phyloP scores from a whole-genome alignment of 1,140 invertebrate genomes.

The Heliconius congener region DNA sequence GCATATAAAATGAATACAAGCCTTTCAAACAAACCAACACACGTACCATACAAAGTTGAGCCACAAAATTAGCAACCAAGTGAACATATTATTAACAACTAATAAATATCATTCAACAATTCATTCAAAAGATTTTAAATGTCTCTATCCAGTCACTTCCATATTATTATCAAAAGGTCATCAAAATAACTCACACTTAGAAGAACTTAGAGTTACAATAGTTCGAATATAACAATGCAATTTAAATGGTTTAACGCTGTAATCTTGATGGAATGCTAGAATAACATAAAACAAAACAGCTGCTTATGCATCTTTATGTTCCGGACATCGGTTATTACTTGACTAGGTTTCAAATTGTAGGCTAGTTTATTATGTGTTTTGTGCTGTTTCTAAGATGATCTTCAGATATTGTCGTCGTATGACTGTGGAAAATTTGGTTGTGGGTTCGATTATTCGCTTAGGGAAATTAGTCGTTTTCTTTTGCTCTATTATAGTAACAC shows the following conservation, averaged over 20 bases:
- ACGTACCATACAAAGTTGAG: neutral
- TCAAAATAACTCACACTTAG: neutral
- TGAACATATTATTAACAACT: neutral
- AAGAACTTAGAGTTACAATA: neutral
- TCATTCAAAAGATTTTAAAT: neutral
- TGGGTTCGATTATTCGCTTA: too few species aligned
- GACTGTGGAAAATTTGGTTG: too few species aligned
- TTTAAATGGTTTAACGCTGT: conserved; percentile 23
- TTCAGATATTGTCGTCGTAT: too few species aligned
- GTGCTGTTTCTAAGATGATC: neutral
- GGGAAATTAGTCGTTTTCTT: too few species aligned
- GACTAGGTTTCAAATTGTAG: conserved; percentile 27
- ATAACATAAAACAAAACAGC: conserved; percentile 33
- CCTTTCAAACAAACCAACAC: neutral
- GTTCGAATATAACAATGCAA: conserved; percentile 26
- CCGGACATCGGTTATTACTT: conserved; percentile 33
- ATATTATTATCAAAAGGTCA: conserved; percentile 14
- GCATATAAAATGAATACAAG: too few species aligned
- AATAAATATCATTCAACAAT: neutral
- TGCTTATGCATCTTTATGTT: conserved; percentile 27
- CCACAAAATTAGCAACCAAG: neutral
- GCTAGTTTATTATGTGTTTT: neutral
- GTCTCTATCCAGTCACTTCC: conserved; percentile 4
- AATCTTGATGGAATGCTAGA: conserved; percentile 25
- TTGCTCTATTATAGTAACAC: too few species aligned